These are phyloP conservation scores for Barypeithes pellucidus DNA, from an alignment of 2,888 invertebrate genomes.

Conservation along the genomic window DNA sequence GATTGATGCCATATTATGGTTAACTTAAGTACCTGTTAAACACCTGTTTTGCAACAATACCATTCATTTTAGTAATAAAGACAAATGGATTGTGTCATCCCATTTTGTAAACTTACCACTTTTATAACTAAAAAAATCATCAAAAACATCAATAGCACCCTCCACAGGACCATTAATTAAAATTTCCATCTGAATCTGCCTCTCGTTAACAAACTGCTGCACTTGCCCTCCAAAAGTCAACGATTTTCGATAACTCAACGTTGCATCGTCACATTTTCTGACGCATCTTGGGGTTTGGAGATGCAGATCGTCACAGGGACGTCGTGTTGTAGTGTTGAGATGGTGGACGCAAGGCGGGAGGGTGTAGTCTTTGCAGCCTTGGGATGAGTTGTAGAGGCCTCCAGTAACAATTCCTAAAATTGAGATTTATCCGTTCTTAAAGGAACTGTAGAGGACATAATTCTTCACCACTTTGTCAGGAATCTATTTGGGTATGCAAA, in stretches of 20 bases:
- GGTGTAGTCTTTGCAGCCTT: conserved; percentile 54
- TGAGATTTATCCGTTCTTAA: too few species aligned
- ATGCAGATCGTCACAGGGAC: conserved; percentile 34
- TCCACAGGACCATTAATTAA: conserved; percentile 64
- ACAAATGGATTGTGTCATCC: too few species aligned
- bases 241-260: conserved; percentile 41
- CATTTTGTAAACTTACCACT: conserved; percentile 30
- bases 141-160: conserved; percentile 46
- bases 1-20: too few species aligned
- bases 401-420: conserved; percentile 87
- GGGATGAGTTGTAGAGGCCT: conserved; percentile 77
- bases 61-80: too few species aligned
- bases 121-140: conserved; percentile 51
- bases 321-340: conserved; percentile 16
- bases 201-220: conserved; percentile 64
- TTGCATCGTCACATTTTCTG: conserved; percentile 38
- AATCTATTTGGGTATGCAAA: too few species aligned
- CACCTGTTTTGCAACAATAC: too few species aligned
- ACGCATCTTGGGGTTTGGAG: conserved; percentile 45
- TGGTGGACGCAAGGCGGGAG: conserved; percentile 54
- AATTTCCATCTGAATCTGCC: conserved; percentile 83
- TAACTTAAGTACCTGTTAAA: too few species aligned
- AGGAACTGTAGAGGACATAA: too few species aligned
- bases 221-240: conserved; percentile 51
- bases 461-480: too few species aligned